phyloP scores from a whole-genome alignment of 2,113 vertebrate genomes.

The Varanus komodoensis region DNA sequence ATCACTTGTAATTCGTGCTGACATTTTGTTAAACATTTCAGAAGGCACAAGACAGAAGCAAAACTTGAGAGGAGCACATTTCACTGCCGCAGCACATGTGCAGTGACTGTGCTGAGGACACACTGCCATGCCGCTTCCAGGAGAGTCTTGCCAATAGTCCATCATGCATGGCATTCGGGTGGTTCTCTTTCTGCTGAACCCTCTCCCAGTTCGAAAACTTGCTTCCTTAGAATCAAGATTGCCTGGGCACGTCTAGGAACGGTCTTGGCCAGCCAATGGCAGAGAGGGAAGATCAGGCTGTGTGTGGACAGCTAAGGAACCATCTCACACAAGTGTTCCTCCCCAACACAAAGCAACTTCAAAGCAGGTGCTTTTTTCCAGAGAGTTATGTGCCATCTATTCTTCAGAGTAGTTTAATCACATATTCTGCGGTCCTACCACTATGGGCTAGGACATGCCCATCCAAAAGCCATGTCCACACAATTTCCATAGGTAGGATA shows the following conservation, averaged over 20 bases:
- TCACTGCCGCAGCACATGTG: not conserved
- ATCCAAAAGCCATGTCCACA: not conserved
- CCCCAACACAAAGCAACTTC: not conserved
- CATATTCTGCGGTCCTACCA: not conserved
- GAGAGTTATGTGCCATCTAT: not conserved
- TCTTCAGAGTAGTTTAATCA: not conserved
- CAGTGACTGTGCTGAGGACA: no score
- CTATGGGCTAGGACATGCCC: no score
- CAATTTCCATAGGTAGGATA: not conserved
- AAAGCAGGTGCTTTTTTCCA: not conserved
- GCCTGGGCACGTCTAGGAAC: no score
- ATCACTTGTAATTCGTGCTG: not conserved
- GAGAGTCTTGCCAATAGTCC: not conserved
- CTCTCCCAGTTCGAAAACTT: not conserved
- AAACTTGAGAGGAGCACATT: not conserved
- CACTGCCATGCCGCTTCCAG: not conserved
- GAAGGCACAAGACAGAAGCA: not conserved
- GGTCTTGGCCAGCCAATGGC: not conserved
- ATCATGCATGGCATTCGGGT: not conserved
- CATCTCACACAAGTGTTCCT: not conserved
- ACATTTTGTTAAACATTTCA: not conserved
- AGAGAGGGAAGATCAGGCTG: not conserved
- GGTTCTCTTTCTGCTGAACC: not conserved
- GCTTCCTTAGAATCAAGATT: not conserved
- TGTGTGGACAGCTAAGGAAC: not conserved